A percentile compares a stretch with the other conserved stretches of the same genome.
Evolutionary conservation across 1,140 invertebrate genomes (phyloP).

Genomic region (Carposina sasakii): DNA sequence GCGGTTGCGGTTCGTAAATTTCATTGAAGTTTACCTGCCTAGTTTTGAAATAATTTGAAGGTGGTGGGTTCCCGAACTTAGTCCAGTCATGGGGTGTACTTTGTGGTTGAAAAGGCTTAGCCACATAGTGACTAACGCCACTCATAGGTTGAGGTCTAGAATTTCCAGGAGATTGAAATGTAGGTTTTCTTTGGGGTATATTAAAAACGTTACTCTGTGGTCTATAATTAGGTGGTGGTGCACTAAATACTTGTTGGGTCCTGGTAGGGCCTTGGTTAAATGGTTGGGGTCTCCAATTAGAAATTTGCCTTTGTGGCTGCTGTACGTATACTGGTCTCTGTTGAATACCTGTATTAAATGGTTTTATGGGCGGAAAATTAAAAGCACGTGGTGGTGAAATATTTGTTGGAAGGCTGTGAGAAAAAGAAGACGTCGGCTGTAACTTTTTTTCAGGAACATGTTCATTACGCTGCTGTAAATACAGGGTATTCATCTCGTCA

Average conservation of each 20-base stretch:
- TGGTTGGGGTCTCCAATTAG: not conserved
- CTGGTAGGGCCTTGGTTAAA: not conserved
- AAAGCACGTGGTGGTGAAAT: not conserved
- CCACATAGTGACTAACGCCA: conserved; percentile 2
- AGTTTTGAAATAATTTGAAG: not conserved
- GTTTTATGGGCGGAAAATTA: not conserved
- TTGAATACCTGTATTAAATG: too few species aligned
- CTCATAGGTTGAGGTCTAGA: conserved; percentile 1
- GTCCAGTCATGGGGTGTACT: not conserved
- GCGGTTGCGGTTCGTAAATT: not conserved
- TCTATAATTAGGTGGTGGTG: conserved; percentile 1
- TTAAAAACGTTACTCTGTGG: conserved; percentile 2
- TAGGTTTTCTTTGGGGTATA: not conserved
- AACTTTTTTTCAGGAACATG: not conserved
- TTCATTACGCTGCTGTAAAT: not conserved
- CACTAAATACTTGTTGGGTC: conserved; percentile 2
- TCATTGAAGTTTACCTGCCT: not conserved
- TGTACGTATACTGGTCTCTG: too few species aligned
- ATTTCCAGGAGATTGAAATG: too few species aligned
- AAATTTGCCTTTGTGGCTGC: not conserved
- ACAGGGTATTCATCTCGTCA: conserved; percentile 4
- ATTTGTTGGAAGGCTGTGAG: not conserved
- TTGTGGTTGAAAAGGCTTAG: not conserved
- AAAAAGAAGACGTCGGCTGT: not conserved
- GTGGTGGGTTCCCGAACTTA: not conserved